These are phyloP conservation scores for Leptodactylus fuscus DNA, from an alignment of 2,113 vertebrate genomes.

Conservation along the genomic window DNA sequence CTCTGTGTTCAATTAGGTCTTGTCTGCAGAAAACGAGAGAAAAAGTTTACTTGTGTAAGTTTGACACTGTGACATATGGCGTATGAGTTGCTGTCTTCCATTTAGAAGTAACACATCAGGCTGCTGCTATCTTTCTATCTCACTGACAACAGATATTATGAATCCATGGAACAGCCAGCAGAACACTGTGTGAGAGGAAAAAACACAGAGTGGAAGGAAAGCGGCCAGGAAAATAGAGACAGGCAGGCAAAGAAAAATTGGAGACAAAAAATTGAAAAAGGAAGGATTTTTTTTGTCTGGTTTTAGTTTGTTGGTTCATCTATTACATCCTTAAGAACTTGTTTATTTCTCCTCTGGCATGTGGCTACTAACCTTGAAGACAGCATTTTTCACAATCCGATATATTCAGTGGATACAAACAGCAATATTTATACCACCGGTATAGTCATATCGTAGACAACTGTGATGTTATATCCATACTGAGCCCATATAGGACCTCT, in stretches of 20 bases:
- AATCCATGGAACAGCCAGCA: conserved; percentile 44
- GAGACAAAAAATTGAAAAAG: conserved; percentile 25
- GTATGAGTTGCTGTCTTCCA: conserved; percentile 53
- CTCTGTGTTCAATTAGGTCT: conserved; percentile 56
- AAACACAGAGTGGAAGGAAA: conserved; percentile 7
- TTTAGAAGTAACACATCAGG: conserved; percentile 57
- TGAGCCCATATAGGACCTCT: no score
- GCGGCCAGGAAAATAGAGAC: conserved; percentile 30
- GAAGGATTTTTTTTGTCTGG: neutral
- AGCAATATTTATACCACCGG: neutral
- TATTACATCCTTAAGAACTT: neutral
- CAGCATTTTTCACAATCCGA: neutral
- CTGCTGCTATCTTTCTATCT: conserved; percentile 53
- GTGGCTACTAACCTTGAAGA: neutral
- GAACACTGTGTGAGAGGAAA: conserved; percentile 10
- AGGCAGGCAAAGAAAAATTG: neutral
- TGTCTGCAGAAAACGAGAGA: conserved; percentile 48
- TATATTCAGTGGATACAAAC: neutral
- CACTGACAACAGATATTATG: conserved; percentile 57
- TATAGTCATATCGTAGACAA: neutral
- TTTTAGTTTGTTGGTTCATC: neutral
- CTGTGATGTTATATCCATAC: no score
- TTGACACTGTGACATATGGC: conserved; percentile 56
- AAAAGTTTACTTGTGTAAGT: conserved; percentile 55
- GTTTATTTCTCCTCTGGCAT: neutral